These are phyloP conservation scores for Umimayanthus kanabou DNA, from an alignment of 92 coral and sea anemone genomes.

Conservation along the genomic window DNA sequence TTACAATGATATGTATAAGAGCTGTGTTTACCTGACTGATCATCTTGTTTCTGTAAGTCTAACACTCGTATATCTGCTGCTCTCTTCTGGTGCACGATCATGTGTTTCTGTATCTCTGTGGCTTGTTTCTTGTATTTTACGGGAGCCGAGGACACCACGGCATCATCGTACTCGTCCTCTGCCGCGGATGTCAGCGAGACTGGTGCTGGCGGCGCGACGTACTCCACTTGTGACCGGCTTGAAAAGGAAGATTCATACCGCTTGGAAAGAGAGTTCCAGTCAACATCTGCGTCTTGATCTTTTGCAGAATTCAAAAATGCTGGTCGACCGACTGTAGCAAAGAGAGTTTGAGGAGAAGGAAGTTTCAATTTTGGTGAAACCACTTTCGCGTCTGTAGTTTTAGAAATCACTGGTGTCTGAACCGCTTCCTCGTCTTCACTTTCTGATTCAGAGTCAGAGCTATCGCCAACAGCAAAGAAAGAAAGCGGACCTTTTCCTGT, in stretches of 20 bases:
- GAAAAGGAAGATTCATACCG: constrained; percentile 80
- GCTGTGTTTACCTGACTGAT: background rate
- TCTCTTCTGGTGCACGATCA: constrained; percentile 87
- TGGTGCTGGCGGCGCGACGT: constrained; percentile 80
- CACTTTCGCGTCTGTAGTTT: constrained; percentile 8
- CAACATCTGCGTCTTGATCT: constrained; percentile 68
- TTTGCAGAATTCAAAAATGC: constrained; percentile 72
- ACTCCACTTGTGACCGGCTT: constrained; percentile 25
- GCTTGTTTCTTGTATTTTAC: constrained; percentile 86
- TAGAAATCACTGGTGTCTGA: constrained; percentile 16
- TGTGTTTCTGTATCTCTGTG: constrained; percentile 88
- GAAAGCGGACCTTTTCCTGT: constrained; percentile 74
- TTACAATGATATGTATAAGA: too few relatives aligned
- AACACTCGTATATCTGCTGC: constrained; percentile 61
- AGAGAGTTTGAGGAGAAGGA: constrained; percentile 92
- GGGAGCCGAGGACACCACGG: constrained; percentile 81
- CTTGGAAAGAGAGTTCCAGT: constrained; percentile 89
- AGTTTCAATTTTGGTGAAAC: constrained; percentile 61
- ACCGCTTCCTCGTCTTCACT: constrained; percentile 50
- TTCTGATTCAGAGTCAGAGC: constrained; percentile 90
- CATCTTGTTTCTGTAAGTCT: constrained; percentile 52
- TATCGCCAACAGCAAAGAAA: constrained; percentile 82
- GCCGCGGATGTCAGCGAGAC: constrained; percentile 55
- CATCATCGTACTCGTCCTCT: constrained; percentile 84
- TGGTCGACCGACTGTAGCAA: constrained; percentile 93